phyloP scores from a whole-genome alignment of 64 coral and sea anemone genomes.

The Acropora tenuis region DNA sequence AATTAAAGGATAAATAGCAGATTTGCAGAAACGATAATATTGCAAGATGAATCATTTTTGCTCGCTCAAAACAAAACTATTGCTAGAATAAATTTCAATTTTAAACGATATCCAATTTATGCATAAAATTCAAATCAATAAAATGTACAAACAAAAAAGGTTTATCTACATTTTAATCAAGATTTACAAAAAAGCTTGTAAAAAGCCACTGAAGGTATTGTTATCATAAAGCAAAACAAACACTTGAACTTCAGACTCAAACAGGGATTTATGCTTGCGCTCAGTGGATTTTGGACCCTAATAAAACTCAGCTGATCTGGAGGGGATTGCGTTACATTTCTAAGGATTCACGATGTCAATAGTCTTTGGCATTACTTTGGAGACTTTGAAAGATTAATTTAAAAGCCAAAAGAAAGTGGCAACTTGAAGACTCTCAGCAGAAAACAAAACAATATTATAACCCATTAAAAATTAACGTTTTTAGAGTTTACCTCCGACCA shows the following conservation, averaged over 20 bases:
- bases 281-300: not conserved
- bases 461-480: slow-evolving; percentile 36
- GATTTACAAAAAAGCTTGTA: no score
- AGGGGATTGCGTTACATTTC: slow-evolving; percentile 2
- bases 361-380: not conserved
- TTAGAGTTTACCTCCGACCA: slow-evolving; percentile 82
- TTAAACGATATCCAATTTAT: no score
- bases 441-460: not conserved
- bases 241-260: slow-evolving; percentile 22
- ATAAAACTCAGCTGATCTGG: slow-evolving; percentile 15
- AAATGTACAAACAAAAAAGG: no score
- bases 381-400: not conserved
- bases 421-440: not conserved
- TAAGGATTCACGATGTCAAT: not conserved
- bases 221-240: not conserved
- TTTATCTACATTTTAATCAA: no score
- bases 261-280: not conserved
- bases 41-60: no score
- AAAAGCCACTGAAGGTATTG: not conserved
- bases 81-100: not conserved
- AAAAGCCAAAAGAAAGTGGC: not conserved
- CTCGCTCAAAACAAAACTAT: no score
- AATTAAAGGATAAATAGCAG: no score
- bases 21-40: no score
- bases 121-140: no score